phyloP scores from a whole-genome alignment of 2,113 vertebrate species.

The Leptocoma aspasia region DNA sequence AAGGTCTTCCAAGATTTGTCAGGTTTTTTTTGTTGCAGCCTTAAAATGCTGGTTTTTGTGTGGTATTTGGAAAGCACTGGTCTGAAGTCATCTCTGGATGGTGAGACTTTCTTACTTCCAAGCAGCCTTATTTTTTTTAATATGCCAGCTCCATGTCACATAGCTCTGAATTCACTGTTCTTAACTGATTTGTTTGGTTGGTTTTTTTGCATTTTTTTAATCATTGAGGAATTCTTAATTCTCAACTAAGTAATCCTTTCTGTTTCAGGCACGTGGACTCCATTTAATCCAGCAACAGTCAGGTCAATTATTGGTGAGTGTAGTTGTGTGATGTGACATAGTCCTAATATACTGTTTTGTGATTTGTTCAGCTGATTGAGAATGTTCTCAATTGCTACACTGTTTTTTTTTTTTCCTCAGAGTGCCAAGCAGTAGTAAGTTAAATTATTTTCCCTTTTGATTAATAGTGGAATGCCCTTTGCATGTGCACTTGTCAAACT shows the following conservation, averaged over 20 bases:
- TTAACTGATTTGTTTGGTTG: neutral
- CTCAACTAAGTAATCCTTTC: neutral
- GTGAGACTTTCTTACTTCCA: neutral
- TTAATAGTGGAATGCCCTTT: neutral
- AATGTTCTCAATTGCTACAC: neutral
- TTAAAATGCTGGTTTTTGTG: neutral
- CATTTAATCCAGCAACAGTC: constrained; percentile 96
- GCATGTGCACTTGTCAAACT: accelerated
- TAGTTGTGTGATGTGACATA: neutral
- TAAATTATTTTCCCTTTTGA: neutral
- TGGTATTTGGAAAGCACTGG: neutral
- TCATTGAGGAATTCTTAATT: neutral
- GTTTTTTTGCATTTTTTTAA: neutral
- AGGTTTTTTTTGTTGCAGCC: neutral
- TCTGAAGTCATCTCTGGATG: neutral
- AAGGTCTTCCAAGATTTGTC: neutral
- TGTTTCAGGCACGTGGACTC: constrained; percentile 94
- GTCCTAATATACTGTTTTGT: neutral
- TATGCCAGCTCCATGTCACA: neutral
- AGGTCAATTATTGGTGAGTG: constrained; percentile 94
- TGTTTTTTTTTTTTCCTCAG: neutral
- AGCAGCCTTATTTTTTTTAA: neutral
- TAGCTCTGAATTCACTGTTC: neutral
- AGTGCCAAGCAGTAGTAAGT: neutral
- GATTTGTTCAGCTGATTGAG: neutral